Evolutionary conservation across 1,140 invertebrate genomes (phyloP).

Genomic region (Zaprionus gabonicus): DNA sequence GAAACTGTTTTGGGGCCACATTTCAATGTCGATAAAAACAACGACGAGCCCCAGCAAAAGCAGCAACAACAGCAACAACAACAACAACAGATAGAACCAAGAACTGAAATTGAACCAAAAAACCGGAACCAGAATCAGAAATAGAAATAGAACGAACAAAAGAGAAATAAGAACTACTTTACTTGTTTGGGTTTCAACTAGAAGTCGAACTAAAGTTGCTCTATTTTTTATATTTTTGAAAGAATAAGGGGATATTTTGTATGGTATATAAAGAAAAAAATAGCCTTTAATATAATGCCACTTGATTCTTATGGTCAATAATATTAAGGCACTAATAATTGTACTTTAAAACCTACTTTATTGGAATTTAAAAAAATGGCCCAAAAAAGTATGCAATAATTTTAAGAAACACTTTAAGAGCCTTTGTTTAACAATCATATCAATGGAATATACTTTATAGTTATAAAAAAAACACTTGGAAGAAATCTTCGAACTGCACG

Average conservation of each 20-base stretch:
- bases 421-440: too few species aligned
- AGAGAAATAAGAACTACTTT: background rate
- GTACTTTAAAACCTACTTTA: too few species aligned
- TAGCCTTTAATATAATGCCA: background rate
- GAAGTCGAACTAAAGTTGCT: background rate
- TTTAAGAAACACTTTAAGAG: background rate
- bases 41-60: conserved; percentile 44
- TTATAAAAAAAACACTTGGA: too few species aligned
- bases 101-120: conserved; percentile 22
- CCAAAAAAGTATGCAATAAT: background rate
- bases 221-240: background rate
- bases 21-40: conserved; percentile 82
- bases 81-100: conserved; percentile 14
- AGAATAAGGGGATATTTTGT: background rate
- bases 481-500: too few species aligned
- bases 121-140: conserved; percentile 3
- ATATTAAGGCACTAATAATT: too few species aligned
- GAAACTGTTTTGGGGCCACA: conserved; percentile 83
- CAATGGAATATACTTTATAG: too few species aligned
- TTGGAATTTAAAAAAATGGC: background rate
- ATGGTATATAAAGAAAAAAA: background rate
- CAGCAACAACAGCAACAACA: conserved; percentile 7
- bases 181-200: background rate
- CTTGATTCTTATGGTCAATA: too few species aligned
- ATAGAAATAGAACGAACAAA: conserved; percentile 6